A percentile compares a stretch with the other conserved stretches of the same genome.
Evolutionary conservation across 2,888 invertebrate species (phyloP).

Genomic region (Tipula helvola): DNA sequence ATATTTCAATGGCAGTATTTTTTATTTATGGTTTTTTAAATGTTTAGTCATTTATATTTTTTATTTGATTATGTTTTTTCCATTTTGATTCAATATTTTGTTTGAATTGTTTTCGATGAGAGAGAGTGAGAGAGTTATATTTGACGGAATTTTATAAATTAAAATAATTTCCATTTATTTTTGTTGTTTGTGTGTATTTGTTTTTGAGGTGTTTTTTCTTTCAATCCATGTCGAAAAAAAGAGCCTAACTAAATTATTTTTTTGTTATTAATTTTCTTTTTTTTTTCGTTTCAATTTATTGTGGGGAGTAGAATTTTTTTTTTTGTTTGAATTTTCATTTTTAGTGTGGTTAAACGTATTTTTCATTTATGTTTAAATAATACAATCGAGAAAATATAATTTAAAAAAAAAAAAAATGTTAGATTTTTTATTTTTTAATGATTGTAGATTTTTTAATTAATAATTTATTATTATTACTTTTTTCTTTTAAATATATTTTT

Average conservation of each 20-base stretch:
- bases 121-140: background rate
- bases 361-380: background rate
- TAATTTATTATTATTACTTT: background rate
- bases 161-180: constrained; percentile 14
- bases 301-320: background rate
- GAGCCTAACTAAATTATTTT: background rate
- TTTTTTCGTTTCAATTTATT: constrained; percentile 7
- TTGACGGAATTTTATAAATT: constrained; percentile 12
- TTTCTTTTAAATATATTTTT: constrained; percentile 6
- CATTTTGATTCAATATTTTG: background rate
- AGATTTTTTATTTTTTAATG: constrained; percentile 1
- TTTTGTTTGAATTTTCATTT: background rate
- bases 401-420: background rate
- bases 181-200: constrained; percentile 7
- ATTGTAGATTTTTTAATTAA: background rate
- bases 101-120: background rate
- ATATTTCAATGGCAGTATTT: constrained; percentile 18
- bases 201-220: constrained; percentile 4
- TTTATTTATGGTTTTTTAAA: constrained; percentile 15
- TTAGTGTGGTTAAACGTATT: background rate
- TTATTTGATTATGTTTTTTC: background rate
- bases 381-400: background rate
- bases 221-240: constrained; percentile 9
- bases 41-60: constrained; percentile 11
- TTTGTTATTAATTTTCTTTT: background rate